Base-by-base conservation (phyloP, 2,888 invertebrate genomes). In the Disparrhopalites patrizii region DNA sequence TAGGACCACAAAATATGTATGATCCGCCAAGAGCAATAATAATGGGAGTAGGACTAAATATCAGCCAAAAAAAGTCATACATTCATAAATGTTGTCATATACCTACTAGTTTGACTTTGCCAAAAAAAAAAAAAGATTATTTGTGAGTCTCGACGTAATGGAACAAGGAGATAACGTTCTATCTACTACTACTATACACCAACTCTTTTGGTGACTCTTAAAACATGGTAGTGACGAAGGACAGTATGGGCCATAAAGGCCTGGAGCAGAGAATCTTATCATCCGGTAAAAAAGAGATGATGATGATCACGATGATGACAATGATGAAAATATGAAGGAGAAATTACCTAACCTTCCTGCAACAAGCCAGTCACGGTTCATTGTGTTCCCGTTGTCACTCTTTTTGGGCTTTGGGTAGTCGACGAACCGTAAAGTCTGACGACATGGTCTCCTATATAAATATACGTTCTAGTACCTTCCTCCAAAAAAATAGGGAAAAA, bases 351-450 rank as follows among this genome's bases (percentile, higher is more conserved):
- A 51, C 54, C 38, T 62, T 62, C 54, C 52, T n/a, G n/a, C n/a
- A 40, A 52, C 23, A 23, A 62, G 54, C 62, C 36, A 56, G 67
- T 67, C 55, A 67, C 61, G 62, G 62, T 67, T 67, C 62, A 67
- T 67, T 67, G 67, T 62, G 57, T 62, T 62, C 67, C 43, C 62
- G 67, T 67, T 67, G 67, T 67, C 65, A 65, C 65, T 60, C 31
- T 65, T n/a, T n/a, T n/a, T n/a, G n/a, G n/a, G n/a, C 58, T 52
- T 62, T 62, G 40, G 54, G 62, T 25, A 54, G 40, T 54, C 62
- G 62, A 54, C 54, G 62, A 62, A 62, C 52, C 62, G 38, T 54
- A 38, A 62, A 62, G 30, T 33, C 62, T 62, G 62, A 62, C 62
- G 62, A 54, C 58, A 58, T 58, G 40, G 23, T 47, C 38, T 47